Percentiles rank a stretch among this genome's conserved stretches.
phyloP scores from a whole-genome alignment of 2,888 invertebrate species.

The Nomada hirtipes region DNA sequence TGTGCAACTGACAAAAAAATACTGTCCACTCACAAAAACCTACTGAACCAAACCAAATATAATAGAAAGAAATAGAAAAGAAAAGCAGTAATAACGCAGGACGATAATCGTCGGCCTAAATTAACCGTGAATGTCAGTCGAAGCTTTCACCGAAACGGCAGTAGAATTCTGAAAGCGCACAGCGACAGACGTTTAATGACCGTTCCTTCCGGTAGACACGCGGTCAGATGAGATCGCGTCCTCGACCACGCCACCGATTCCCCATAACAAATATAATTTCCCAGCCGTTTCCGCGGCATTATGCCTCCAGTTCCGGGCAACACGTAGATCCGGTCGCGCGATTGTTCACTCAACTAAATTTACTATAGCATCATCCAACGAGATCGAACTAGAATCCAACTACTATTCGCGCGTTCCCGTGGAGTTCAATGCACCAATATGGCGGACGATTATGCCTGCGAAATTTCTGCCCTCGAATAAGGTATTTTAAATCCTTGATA shows the following conservation, averaged over 20 bases:
- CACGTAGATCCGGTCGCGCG: conserved; percentile 68
- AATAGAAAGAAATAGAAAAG: background rate
- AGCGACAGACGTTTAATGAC: conserved; percentile 65
- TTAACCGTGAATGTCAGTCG: conserved; percentile 73
- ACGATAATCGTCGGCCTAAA: background rate
- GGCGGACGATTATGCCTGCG: conserved; percentile 26
- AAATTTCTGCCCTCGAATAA: conserved; percentile 19
- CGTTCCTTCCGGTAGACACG: conserved; percentile 77
- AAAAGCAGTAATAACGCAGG: background rate
- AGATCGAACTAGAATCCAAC: conserved; percentile 57
- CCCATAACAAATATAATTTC: conserved; percentile 82
- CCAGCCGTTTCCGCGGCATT: conserved; percentile 81
- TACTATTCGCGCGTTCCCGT: conserved; percentile 17
- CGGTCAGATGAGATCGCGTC: conserved; percentile 75
- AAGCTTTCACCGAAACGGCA: conserved; percentile 70
- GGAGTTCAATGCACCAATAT: conserved; percentile 61
- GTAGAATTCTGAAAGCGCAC: conserved; percentile 8
- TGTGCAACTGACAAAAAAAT: no score
- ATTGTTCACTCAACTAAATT: conserved; percentile 68
- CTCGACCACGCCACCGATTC: conserved; percentile 67
- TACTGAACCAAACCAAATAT: background rate
- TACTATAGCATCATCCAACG: conserved; percentile 53
- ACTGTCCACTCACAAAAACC: no score
- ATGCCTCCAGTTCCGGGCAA: conserved; percentile 80
- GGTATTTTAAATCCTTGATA: no score